Conservation (phyloP, 2,888 invertebrate species). For the Tryphoninae sp. region DNA sequence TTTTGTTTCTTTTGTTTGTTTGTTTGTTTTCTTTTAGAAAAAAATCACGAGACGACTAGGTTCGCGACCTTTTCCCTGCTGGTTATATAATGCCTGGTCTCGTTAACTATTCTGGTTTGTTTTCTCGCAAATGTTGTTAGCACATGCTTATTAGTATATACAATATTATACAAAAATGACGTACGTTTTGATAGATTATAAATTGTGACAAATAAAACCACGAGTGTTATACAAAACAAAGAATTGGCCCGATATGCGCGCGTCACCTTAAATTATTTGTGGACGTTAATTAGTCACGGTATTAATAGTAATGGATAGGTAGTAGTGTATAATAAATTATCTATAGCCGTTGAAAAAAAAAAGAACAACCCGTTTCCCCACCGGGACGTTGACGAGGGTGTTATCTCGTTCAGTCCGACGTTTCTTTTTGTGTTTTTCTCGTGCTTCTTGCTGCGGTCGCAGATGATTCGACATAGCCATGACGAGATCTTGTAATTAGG, state of each 20-base stretch:
- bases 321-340: slow-evolving; percentile 58
- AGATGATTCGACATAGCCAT: slow-evolving; percentile 8
- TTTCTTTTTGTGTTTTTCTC: slow-evolving; percentile 2
- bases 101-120: slow-evolving; percentile 14
- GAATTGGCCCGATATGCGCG: slow-evolving; percentile 51
- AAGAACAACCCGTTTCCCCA: slow-evolving; percentile 1
- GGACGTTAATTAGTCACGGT: slow-evolving; percentile 54
- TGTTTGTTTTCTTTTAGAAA: slow-evolving; percentile 7
- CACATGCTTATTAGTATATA: slow-evolving; percentile 53
- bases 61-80: slow-evolving; percentile 34
- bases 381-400: slow-evolving; percentile 22
- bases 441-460: not conserved
- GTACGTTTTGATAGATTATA: slow-evolving; percentile 22
- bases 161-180: slow-evolving; percentile 59
- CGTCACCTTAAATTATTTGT: slow-evolving; percentile 47
- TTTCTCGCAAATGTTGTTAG: slow-evolving; percentile 5
- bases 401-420: slow-evolving; percentile 23
- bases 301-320: slow-evolving; percentile 35
- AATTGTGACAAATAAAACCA: slow-evolving; percentile 10
- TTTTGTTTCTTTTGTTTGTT: slow-evolving; percentile 2
- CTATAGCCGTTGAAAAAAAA: slow-evolving; percentile 40
- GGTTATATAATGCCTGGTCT: not conserved
- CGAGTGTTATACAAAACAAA: slow-evolving; percentile 42
- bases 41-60: not conserved
- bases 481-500: slow-evolving; percentile 10